A percentile compares a stretch with the other conserved stretches of the same genome.
These are phyloP conservation scores for Ictalurus furcatus DNA, from an alignment of 2,113 vertebrate species.

Conservation along the genomic window DNA sequence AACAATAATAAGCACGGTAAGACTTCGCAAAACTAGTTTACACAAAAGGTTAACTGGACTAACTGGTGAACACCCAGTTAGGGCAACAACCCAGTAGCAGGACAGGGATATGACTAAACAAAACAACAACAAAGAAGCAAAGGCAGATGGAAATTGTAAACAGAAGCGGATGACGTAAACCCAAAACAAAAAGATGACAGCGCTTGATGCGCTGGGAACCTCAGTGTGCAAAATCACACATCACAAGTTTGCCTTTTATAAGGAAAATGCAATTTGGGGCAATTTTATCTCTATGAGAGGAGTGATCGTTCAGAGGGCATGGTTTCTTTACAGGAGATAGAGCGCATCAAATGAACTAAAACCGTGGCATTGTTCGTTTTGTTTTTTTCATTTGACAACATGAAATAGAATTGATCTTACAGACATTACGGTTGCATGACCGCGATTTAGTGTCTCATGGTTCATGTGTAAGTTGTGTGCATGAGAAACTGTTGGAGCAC, in stretches of 20 bases:
- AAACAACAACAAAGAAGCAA: not conserved
- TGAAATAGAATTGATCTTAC: not conserved
- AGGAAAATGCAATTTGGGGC: not conserved
- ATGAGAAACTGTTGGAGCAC: not conserved
- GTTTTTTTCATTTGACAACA: not conserved
- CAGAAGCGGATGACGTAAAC: not conserved
- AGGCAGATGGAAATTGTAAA: not conserved
- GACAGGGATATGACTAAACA: not conserved
- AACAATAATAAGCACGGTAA: not conserved
- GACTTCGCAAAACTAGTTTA: not conserved
- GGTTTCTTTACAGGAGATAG: not conserved
- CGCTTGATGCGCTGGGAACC: not conserved
- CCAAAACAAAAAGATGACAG: not conserved
- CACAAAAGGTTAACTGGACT: not conserved
- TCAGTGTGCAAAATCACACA: not conserved
- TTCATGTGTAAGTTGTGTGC: not conserved
- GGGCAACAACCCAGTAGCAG: not conserved
- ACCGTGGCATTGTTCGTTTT: no score
- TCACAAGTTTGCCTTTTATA: not conserved
- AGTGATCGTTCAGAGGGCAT: not conserved
- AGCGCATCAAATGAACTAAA: not conserved
- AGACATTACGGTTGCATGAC: not conserved
- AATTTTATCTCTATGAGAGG: not conserved
- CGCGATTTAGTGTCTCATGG: not conserved
- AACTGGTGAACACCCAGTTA: not conserved